Percentiles rank a stretch among this genome's conserved stretches.
Conservation (phyloP, 2,113 vertebrate genomes). For the Aptenodytes forsteri region DNA sequence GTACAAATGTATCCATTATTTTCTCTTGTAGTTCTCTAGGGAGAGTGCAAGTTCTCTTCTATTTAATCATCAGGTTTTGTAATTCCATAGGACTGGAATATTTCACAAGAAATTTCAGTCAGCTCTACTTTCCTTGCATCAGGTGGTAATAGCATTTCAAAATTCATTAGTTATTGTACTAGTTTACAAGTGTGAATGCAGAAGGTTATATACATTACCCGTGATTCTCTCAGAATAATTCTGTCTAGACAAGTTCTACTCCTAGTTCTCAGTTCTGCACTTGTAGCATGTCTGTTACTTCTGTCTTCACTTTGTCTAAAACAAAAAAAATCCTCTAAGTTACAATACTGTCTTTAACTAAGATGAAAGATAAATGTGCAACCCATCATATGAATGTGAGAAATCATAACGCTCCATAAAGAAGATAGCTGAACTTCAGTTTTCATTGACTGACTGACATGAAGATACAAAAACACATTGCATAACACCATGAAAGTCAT, state of each 20-base stretch:
- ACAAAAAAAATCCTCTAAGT: neutral
- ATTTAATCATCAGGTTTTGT: neutral
- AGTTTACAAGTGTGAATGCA: neutral
- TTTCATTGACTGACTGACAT: neutral
- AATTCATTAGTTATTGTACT: neutral
- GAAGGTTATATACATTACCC: neutral
- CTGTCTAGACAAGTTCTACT: neutral
- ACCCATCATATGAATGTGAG: neutral
- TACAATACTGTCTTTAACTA: neutral
- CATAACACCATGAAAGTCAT: neutral
- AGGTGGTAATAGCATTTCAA: neutral
- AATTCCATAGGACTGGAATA: neutral
- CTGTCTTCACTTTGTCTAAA: neutral
- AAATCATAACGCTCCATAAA: neutral
- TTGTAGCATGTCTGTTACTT: neutral
- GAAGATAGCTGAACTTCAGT: neutral
- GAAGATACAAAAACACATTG: neutral
- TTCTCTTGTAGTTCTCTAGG: neutral
- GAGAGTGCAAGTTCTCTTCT: neutral
- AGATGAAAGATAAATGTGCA: neutral
- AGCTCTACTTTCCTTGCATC: neutral
- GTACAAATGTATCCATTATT: neutral
- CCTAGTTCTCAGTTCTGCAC: neutral
- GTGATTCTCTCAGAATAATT: neutral
- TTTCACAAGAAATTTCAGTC: neutral